These are phyloP conservation scores for Lepeophtheirus salmonis DNA, from an alignment of 1,140 invertebrate species.

Conservation along the genomic window DNA sequence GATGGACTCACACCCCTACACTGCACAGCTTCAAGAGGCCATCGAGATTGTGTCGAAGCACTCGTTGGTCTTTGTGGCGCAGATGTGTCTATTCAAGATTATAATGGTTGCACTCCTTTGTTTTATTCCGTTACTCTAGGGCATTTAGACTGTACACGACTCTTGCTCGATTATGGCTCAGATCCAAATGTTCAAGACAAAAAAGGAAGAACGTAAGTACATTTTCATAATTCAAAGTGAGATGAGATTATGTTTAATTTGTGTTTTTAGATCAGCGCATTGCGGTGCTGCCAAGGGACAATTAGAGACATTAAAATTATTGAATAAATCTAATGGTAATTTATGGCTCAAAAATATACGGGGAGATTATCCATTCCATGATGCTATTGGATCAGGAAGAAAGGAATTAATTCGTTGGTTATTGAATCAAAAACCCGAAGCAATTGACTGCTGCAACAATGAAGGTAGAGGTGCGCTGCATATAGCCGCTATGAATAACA, in stretches of 20 bases:
- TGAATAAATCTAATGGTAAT: conserved; percentile 60
- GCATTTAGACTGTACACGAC: conserved; percentile 76
- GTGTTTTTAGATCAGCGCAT: conserved; percentile 32
- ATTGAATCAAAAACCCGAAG: conserved; percentile 52
- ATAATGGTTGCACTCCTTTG: conserved; percentile 76
- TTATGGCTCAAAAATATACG: conserved; percentile 76
- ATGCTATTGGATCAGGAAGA: conserved; percentile 75
- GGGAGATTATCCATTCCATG: conserved; percentile 78
- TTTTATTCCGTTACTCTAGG: conserved; percentile 91
- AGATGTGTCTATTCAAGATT: conserved; percentile 58
- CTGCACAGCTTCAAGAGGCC: conserved; percentile 73
- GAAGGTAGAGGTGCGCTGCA: conserved; percentile 81
- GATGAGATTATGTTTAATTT: conserved; percentile 13
- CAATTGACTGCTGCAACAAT: conserved; percentile 70
- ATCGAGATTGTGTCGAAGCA: conserved; percentile 74
- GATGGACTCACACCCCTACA: conserved; percentile 54
- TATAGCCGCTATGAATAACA: conserved; percentile 79
- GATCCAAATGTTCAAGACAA: conserved; percentile 77
- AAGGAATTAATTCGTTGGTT: conserved; percentile 69
- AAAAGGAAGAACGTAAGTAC: conserved; percentile 66
- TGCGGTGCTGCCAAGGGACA: conserved; percentile 92
- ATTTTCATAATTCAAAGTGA: no score
- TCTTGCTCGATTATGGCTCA: conserved; percentile 65
- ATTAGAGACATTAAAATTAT: conserved; percentile 54
- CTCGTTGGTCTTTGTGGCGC: conserved; percentile 71